Evolutionary conservation across 2,797 vertebrate genomes (phyloP).

Genomic region (Cebuella pygmaea): DNA sequence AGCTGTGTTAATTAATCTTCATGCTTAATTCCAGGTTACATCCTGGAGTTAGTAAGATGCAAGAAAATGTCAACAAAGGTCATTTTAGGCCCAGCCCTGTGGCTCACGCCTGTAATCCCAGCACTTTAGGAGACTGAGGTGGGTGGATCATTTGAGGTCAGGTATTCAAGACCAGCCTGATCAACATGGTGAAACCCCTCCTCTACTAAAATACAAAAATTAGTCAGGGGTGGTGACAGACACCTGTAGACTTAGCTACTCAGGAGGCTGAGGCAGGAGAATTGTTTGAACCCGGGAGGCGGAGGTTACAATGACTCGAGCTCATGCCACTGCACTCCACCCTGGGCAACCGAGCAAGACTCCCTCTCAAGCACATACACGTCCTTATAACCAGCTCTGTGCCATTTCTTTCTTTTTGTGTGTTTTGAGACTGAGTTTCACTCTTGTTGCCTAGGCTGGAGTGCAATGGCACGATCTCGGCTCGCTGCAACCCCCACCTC

Average conservation of each 20-base stretch:
- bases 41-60: not conserved
- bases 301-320: no score
- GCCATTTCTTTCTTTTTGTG: no score
- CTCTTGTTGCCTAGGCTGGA: no score
- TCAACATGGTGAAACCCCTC: not conserved
- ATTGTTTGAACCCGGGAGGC: not conserved
- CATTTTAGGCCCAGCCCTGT: not conserved
- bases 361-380: no score
- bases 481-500: no score
- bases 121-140: not conserved
- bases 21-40: not conserved
- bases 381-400: no score
- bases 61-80: not conserved
- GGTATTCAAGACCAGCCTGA: not conserved
- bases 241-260: not conserved
- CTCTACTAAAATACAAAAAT: not conserved
- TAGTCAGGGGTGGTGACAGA: not conserved
- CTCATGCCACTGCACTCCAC: no score
- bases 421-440: no score
- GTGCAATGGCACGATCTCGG: no score
- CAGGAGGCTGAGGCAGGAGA: not conserved
- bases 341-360: no score
- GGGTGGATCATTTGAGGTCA: not conserved
- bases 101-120: not conserved
- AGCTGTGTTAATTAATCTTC: not conserved